Percentiles rank a stretch among this genome's conserved stretches.
Conservation (phyloP, 23 tunicate species). For the Phallusia fumigata region DNA sequence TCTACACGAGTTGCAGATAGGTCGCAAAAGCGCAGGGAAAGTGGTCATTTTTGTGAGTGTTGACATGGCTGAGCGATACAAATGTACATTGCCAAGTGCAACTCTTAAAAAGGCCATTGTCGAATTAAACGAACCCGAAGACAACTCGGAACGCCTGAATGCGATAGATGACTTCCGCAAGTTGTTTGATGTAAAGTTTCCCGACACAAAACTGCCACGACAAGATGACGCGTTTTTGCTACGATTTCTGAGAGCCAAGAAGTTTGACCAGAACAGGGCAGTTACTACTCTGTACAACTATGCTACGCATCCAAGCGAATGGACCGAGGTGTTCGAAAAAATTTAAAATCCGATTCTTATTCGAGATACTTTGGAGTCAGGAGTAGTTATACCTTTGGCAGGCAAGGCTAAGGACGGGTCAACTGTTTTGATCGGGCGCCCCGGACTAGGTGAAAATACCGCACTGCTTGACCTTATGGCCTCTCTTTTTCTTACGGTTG, state of each 20-base stretch:
- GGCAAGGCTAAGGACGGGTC: constrained; percentile 41
- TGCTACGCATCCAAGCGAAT: neutral
- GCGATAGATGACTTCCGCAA: constrained; percentile 41
- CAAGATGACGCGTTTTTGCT: constrained; percentile 33
- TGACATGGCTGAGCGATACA: constrained; percentile 15
- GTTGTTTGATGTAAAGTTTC: neutral
- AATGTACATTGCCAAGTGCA: constrained; percentile 22
- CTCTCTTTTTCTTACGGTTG: constrained; percentile 14
- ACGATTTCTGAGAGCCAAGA: constrained; percentile 59
- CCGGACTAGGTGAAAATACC: constrained; percentile 25
- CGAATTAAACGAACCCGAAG: constrained; percentile 55
- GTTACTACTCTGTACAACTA: constrained; percentile 34
- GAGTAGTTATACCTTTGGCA: constrained; percentile 12
- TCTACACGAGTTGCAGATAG: no score
- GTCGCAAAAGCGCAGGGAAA: no score
- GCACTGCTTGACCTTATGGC: constrained; percentile 16
- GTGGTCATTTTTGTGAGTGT: no score
- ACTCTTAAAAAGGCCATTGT: constrained; percentile 40
- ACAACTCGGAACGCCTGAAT: constrained; percentile 24
- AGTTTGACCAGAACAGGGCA: constrained; percentile 58
- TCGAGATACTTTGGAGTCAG: constrained; percentile 12
- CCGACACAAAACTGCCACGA: constrained; percentile 10
- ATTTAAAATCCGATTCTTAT: constrained; percentile 36
- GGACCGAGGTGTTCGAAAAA: constrained; percentile 44
- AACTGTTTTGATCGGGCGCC: constrained; percentile 31